A percentile compares a stretch with the other conserved stretches of the same genome.
Evolutionary conservation across 2,797 vertebrate genomes (phyloP).

Genomic region (Pitangus sulphuratus): DNA sequence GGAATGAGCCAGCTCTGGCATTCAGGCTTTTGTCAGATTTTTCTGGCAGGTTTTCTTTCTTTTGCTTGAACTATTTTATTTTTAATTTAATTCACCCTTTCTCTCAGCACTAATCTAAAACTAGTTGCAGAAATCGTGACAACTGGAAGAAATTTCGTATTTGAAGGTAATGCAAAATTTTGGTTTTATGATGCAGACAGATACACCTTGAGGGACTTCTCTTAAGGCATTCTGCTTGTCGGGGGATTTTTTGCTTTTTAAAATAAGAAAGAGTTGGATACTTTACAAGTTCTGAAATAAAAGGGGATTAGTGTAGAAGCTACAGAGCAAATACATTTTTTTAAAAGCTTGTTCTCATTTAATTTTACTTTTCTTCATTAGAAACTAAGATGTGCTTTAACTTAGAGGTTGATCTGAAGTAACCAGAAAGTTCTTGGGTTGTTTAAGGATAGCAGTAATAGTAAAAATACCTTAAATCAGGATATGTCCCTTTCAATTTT

Average conservation of each 20-base stretch:
- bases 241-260: background rate
- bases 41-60: slow-evolving; percentile 59
- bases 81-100: slow-evolving; percentile 68
- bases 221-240: background rate
- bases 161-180: slow-evolving; percentile 54
- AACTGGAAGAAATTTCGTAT: slow-evolving; percentile 57
- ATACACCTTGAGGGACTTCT: slow-evolving; percentile 29
- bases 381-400: background rate
- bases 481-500: background rate
- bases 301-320: background rate
- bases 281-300: slow-evolving; percentile 1
- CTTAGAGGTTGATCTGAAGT: background rate
- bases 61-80: slow-evolving; percentile 71
- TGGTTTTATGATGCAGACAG: slow-evolving; percentile 45
- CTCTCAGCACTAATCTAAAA: slow-evolving; percentile 44
- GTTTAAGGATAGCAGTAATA: background rate
- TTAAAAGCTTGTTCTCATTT: background rate
- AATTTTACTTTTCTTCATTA: background rate
- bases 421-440: slow-evolving; percentile 4
- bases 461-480: background rate
- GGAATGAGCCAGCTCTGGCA: slow-evolving; percentile 56
- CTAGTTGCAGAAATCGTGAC: slow-evolving; percentile 64
- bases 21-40: slow-evolving; percentile 54
- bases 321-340: background rate
- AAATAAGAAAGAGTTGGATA: background rate